Conservation (phyloP, 1,140 invertebrate genomes). For the Meloidogyne exigua region DNA sequence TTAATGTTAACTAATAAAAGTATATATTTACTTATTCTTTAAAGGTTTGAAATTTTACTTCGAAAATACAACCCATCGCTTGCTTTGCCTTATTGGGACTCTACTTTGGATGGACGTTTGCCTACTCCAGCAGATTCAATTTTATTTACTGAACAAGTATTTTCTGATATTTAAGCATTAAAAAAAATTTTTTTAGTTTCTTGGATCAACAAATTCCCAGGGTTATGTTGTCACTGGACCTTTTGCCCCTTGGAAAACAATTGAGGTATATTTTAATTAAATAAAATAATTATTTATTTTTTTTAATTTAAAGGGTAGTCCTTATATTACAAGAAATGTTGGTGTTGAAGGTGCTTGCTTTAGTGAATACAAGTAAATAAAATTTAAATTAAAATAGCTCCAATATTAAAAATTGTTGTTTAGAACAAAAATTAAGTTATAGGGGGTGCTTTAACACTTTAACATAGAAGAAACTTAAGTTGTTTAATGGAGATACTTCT, state of each 20-base stretch:
- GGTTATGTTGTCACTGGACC: slow-evolving; percentile 40
- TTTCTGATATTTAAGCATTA: too few species aligned
- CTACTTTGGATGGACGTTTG: slow-evolving; percentile 61
- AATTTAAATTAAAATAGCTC: neutral
- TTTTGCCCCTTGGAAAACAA: slow-evolving; percentile 39
- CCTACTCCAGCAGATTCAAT: slow-evolving; percentile 59
- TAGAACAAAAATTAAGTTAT: too few species aligned
- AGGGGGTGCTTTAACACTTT: too few species aligned
- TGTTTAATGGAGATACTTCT: too few species aligned
- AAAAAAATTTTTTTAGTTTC: slow-evolving; percentile 42
- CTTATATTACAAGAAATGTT: slow-evolving; percentile 40
- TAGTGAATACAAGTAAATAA: slow-evolving; percentile 25
- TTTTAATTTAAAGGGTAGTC: slow-evolving; percentile 36
- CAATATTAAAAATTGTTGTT: neutral
- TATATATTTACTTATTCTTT: too few species aligned
- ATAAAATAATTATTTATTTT: slow-evolving; percentile 21
- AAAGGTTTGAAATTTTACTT: slow-evolving; percentile 48
- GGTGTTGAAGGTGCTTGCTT: slow-evolving; percentile 43
- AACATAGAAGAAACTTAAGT: too few species aligned
- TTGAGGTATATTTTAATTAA: slow-evolving; percentile 29
- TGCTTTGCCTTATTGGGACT: slow-evolving; percentile 47
- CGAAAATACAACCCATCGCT: slow-evolving; percentile 45
- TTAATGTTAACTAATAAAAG: too few species aligned
- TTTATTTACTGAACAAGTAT: slow-evolving; percentile 52
- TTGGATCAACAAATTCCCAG: slow-evolving; percentile 58